A percentile compares a stretch with the other conserved stretches of the same genome.
Conservation (phyloP, 2,113 vertebrate genomes). For the Platichthys stellatus region DNA sequence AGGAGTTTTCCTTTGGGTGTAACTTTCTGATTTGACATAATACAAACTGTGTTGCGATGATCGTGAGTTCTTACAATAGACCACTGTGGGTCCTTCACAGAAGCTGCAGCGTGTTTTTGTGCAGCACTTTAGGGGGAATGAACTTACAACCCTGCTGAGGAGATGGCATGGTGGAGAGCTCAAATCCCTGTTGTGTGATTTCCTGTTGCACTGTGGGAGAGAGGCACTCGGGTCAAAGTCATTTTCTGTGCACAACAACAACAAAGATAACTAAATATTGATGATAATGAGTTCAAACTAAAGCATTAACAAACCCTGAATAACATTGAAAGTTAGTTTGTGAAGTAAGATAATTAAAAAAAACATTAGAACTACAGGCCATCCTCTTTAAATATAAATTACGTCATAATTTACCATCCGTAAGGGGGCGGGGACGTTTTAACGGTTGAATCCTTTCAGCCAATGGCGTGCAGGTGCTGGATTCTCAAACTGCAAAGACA, state of each 20-base stretch:
- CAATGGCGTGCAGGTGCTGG: constrained; percentile 64
- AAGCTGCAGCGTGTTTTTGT: constrained; percentile 19
- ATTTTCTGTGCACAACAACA: constrained; percentile 25
- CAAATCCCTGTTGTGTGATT: constrained; percentile 62
- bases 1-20: constrained; percentile 10
- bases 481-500: constrained; percentile 41
- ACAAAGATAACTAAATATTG: background rate
- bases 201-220: constrained; percentile 63
- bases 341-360: background rate
- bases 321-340: background rate
- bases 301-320: background rate
- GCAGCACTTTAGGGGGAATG: constrained; percentile 15
- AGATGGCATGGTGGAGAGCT: constrained; percentile 57
- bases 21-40: background rate
- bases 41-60: constrained; percentile 16
- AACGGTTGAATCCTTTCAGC: constrained; percentile 67
- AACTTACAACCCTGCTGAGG: constrained; percentile 47
- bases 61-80: constrained; percentile 7
- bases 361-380: background rate
- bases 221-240: constrained; percentile 41
- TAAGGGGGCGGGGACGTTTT: constrained; percentile 49
- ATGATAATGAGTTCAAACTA: background rate
- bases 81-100: constrained; percentile 11
- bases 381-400: constrained; percentile 47
- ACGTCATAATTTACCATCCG: constrained; percentile 76